Evolutionary conservation across 1,140 invertebrate species (phyloP), one percentile per base, ranked within the genome.

Genomic region (Drosophila insularis): DNA sequence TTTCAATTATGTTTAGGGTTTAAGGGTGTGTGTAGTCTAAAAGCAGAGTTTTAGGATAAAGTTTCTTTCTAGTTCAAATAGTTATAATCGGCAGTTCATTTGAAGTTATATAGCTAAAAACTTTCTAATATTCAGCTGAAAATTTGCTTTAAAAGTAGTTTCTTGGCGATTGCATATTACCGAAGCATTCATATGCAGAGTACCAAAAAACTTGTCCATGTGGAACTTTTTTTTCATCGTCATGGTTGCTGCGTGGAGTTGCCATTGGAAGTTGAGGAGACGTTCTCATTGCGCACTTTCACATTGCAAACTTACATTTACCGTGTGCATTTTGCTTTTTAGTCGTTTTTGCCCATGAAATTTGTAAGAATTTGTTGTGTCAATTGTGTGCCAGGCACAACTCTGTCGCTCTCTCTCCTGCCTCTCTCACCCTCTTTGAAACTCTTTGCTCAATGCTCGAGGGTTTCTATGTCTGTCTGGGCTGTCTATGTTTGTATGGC

Each of bases 351-450:
- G 72, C 75, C 69, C 70, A 80, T 66, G 43, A 78, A 78, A 81
- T 86, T 81, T 71, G 53, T 74, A 78, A 66, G 74, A 81, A 86
- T 81, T 74, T 77, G 56, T 68, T 85, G 73, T 85, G 81, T 78
- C 81, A 80, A 85, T 85, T 84, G 81, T 84, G 66, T 60, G 40
- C 46, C 21, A 40, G 17, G 27, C 43, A 63, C 53, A n/a, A 54
- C 63, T 17, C 21, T 32, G 14, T 11, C 17, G 27, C 4, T n/a
- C 11, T 35, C 37, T 56, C 7, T 37, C 62, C 62, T 39, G 27
- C 8, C 40, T 35, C 53, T 54, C 63, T 71, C 21, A 11, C 7
- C 39, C 31, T 5, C 4, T 35, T 10, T 35, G 1, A 35, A 27
- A 4, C 23, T 27, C 27, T 27, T 27, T 27, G 27, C 32, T 10